Base-by-base conservation (phyloP, 1,140 invertebrate species). In the Drosophila ogumai region DNA sequence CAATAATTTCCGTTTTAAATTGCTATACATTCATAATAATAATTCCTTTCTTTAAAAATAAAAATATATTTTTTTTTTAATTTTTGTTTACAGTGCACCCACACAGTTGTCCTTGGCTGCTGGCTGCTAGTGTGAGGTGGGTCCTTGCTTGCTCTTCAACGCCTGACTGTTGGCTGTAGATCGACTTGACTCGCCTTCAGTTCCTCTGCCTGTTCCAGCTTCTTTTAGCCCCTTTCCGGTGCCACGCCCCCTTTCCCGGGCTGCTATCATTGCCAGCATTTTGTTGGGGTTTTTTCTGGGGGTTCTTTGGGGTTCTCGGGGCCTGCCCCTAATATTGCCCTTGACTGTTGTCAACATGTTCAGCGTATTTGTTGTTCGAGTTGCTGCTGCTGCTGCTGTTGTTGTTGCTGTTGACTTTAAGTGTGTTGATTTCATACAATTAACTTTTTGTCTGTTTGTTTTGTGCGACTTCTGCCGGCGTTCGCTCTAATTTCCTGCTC, bases 401-500 rank as follows among this genome's bases (percentile, higher is more conserved):
- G 46, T 61, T 74, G 63, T 68, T 74, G 79, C 69, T 90, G 78
- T 90, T 88, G 85, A 90, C 85, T 85, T 81, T 73, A 90, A 90
- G 77, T 81, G 74, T 90, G 85, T 85, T 88, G 85, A 88, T 90
- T 88, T 90, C 85, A 88, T 88, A 90, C 85, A 88, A 90, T 90
- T 88, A 90, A 90, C 85, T 88, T 88, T 90, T 88, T 80, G 84
- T 76, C 77, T 75, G 85, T 88, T 90, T 84, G 76, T 74, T 61
- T 81, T 80, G 72, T 82, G 64, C 80, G 66, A 60, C 68, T 66
- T 78, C 43, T 74, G 46, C 54, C 65, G 67, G 67, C 61, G 49
- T 69, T 67, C 56, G 58, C 49, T 68, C 78, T 79, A 78, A 86
- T 87, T 86, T 86, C 71, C 79, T 57, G 75, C 60, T 72, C 44